These are phyloP conservation scores for Episyrphus balteatus DNA, from an alignment of 1,140 invertebrate genomes.

Conservation along the genomic window DNA sequence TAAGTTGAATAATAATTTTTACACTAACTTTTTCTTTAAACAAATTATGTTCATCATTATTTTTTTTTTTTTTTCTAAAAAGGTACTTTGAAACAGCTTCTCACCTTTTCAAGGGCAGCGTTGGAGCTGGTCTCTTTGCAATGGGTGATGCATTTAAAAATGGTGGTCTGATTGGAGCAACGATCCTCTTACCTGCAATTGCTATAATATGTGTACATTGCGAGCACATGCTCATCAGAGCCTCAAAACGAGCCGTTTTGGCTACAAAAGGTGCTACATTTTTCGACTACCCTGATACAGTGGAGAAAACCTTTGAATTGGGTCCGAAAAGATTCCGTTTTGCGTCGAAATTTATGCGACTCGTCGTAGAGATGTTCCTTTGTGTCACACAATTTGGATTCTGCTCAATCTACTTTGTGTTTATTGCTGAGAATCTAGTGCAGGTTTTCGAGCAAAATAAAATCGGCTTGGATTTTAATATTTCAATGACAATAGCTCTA, in stretches of 20 bases:
- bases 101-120: constrained; percentile 46
- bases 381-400: constrained; percentile 91
- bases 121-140: constrained; percentile 62
- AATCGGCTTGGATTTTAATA: constrained; percentile 44
- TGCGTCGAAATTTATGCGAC: constrained; percentile 49
- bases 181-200: constrained; percentile 52
- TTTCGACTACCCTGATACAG: constrained; percentile 63
- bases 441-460: constrained; percentile 54
- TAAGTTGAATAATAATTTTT: too few relatives aligned
- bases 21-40: too few relatives aligned
- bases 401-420: constrained; percentile 90
- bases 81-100: constrained; percentile 56
- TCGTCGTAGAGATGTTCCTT: constrained; percentile 65
- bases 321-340: constrained; percentile 51
- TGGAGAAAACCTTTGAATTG: constrained; percentile 62
- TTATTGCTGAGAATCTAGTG: constrained; percentile 71
- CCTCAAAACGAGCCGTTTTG: constrained; percentile 21
- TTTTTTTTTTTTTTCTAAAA: too few relatives aligned
- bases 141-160: constrained; percentile 67
- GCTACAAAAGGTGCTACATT: constrained; percentile 26
- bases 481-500: constrained; percentile 58
- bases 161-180: constrained; percentile 53
- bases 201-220: constrained; percentile 62
- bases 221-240: constrained; percentile 45
- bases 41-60: too few relatives aligned